Evolutionary conservation across 2,113 vertebrate species (phyloP), one percentile per base, ranked within the genome.

Genomic region (Eulacestoma nigropectus): DNA sequence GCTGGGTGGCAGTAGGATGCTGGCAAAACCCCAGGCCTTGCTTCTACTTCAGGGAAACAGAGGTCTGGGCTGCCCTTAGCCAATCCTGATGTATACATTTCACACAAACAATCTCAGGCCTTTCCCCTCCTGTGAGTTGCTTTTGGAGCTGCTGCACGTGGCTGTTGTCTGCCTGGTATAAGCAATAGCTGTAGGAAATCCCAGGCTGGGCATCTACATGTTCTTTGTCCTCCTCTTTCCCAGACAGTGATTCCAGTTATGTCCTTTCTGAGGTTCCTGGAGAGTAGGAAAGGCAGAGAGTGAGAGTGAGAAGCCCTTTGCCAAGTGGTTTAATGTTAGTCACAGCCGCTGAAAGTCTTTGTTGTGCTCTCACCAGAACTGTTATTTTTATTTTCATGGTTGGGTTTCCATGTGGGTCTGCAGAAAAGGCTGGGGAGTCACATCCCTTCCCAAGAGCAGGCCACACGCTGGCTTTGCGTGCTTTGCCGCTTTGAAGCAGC

Each of bases 401-500:
- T 89, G 11, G 0, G 41, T 87, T 96, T 89, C 91, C 65, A 73
- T 4, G 19, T 9, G 0, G 16, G 67, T 94, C 91, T 19, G 11
- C 59, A 42, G 86, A 81, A 87, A 60, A 79, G 52, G 50, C 79
- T 94, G 85, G 50, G 63, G 37, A 85, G 49, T 74, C 41, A 44
- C 56, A 56, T 67, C 73, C 52, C 75, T 65, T 84, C 62, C 85
- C 53, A 42, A 47, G 39, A 81, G 39, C 4, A 0, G 72, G 82
- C 68, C 27, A 9, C 55, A 27, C 0, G 0, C 56, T n/a, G 15
- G 41, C 35, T 65, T 65, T 94, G 87, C 67, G 30, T 0, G 0
- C 30, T 87, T 68, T 55, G 26, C n/a, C 1, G 0, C 52, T 42
- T 83, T 32, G 60, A 29, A 77, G 55, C 59, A 37, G 82, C 0